Conservation (phyloP, 2,113 vertebrate genomes). For the Rhizomys pruinosus region DNA sequence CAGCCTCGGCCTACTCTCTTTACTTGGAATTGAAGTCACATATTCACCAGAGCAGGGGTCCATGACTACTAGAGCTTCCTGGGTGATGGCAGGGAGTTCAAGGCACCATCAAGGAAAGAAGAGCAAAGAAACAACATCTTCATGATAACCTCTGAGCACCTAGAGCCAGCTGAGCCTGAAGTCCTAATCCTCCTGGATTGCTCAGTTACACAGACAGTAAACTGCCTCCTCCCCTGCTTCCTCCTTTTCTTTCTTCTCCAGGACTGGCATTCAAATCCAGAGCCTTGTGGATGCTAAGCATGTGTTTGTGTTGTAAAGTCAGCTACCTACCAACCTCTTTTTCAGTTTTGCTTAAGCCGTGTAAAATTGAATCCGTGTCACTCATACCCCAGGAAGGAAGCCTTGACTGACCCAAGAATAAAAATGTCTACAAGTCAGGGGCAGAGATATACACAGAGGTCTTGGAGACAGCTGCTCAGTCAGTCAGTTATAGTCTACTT, state of each 20-base stretch:
- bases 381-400: neutral
- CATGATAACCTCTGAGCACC: neutral
- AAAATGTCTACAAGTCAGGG: neutral
- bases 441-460: neutral
- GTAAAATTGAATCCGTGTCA: constrained; percentile 37
- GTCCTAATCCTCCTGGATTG: neutral
- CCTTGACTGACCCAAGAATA: constrained; percentile 30
- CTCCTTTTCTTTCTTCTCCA: neutral
- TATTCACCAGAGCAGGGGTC: neutral
- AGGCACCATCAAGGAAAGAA: neutral
- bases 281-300: neutral
- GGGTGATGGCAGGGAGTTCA: neutral
- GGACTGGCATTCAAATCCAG: neutral
- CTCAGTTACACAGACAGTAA: neutral
- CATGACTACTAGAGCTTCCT: neutral
- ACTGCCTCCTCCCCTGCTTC: no score
- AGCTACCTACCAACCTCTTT: neutral
- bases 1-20: neutral
- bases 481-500: neutral
- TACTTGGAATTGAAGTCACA: neutral
- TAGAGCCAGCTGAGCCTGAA: neutral
- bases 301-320: no score
- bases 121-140: neutral
- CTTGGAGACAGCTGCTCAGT: neutral
- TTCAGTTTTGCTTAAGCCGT: constrained; percentile 40